Percentiles rank a stretch among this genome's conserved stretches.
These are phyloP conservation scores for Microtus pennsylvanicus DNA, from an alignment of 2,113 vertebrate species.

Conservation along the genomic window DNA sequence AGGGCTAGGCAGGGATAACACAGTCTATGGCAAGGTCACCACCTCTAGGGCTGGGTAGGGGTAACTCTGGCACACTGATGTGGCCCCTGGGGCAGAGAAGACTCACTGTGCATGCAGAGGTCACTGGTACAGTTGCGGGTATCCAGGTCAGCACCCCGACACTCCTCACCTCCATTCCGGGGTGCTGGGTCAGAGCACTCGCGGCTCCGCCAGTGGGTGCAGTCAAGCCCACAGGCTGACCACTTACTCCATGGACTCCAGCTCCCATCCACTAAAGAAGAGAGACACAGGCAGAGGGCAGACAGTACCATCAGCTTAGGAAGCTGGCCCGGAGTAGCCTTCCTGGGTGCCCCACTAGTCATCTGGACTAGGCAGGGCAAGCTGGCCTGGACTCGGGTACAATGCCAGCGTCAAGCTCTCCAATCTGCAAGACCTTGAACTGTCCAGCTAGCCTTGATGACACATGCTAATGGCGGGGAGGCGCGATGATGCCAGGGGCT, in stretches of 20 bases:
- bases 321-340: not conserved
- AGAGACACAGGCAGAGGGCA: constrained; percentile 58
- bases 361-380: not conserved
- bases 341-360: not conserved
- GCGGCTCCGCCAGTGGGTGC: constrained; percentile 96
- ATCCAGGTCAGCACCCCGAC: constrained; percentile 94
- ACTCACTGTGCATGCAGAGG: constrained; percentile 97
- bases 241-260: constrained; percentile 99
- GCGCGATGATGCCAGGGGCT: constrained; percentile 62
- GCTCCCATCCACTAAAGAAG: constrained; percentile 92
- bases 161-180: constrained; percentile 95
- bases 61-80: not conserved
- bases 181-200: constrained; percentile 96
- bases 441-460: constrained; percentile 66
- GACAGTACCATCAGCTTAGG: not conserved
- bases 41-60: not conserved
- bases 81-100: accelerated
- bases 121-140: constrained; percentile 97
- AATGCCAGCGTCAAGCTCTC: constrained; percentile 2
- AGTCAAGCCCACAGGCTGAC: constrained; percentile 95
- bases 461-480: constrained; percentile 76
- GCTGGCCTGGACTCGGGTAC: not conserved
- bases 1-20: not conserved
- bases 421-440: not conserved
- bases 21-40: not conserved